Percentiles rank a stretch among this genome's conserved stretches.
phyloP scores from a whole-genome alignment of 1,140 invertebrate genomes.

The Diachasmimorpha longicaudata region DNA sequence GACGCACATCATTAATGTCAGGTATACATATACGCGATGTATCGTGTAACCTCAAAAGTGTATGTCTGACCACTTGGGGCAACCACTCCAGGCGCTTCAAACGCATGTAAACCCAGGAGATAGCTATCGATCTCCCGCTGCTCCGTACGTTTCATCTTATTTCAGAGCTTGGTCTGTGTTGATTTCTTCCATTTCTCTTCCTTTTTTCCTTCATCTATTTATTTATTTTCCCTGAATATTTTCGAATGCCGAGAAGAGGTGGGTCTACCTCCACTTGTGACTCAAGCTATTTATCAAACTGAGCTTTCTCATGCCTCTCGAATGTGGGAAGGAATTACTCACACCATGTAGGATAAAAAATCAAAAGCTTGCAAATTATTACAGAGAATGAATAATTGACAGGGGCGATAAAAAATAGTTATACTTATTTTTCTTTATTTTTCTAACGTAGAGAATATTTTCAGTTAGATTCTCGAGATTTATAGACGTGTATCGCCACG shows the following conservation, averaged over 20 bases:
- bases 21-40: constrained; percentile 13
- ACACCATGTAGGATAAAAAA: not conserved
- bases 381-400: not conserved
- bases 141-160: constrained; percentile 6
- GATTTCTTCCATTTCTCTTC: not conserved
- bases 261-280: not conserved
- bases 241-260: not conserved
- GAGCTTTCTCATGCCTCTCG: not conserved
- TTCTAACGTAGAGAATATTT: not conserved
- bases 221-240: not conserved
- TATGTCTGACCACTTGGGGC: constrained; percentile 17
- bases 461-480: constrained; percentile 27
- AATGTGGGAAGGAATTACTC: not conserved
- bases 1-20: constrained; percentile 33
- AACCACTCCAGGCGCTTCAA: constrained; percentile 34
- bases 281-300: not conserved
- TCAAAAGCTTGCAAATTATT: too few species aligned
- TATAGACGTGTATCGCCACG: constrained; percentile 30
- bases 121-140: constrained; percentile 35
- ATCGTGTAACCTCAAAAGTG: not conserved
- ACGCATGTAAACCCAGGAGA: constrained; percentile 35
- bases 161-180: constrained; percentile 10
- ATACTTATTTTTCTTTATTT: not conserved
- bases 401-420: not conserved
- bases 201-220: not conserved